Base-by-base conservation (phyloP, 2,888 invertebrate species). In the Parnassius glacialis region DNA sequence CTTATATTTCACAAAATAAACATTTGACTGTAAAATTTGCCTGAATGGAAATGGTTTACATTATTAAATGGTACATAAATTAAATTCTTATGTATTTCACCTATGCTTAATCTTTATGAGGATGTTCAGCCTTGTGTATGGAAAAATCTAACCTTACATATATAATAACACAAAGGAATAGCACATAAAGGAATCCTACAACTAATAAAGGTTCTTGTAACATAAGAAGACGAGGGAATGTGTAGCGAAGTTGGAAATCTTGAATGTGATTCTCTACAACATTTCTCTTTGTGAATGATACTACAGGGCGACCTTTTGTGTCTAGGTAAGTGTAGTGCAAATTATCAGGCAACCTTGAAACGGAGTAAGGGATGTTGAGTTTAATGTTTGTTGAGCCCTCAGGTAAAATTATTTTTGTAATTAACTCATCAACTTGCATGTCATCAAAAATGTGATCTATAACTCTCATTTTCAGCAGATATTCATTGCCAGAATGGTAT, bases 391-490 rank as follows among this genome's bases (percentile, higher is more conserved):
- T 93, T 11, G 96, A 94, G 48, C 98, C 97, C 84, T 99, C 99
- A 0, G 99, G 99, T 64, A 99, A 92, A 74, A 99, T 97, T 58
- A 99, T 94, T 79, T 95, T 96, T 0, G 99, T 94, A 44, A 94
- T 92, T 44, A 97, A 89, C 73, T 98, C 96, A 76, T 99, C 98
- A 57, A 99, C 95, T 58, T 96, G 94, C 96, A 99, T 98, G 73
- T 99, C 98, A 88, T 99, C 99, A 86, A 95, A 98, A 52, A 99
- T 94, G 80, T 99, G 99, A 85, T 99, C 99, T 69, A 99, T 90
- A n/a, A 98, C 91, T 67, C 98, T 94, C 96, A 99, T 97, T 81
- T 96, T 97, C 61, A 99, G 87, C 51, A 96, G 93, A 84, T 96
- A 98, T 42, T 96, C 93, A 79, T 94, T 94, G 66, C 95, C 96